These are phyloP conservation scores for Sardinella longiceps DNA, from an alignment of 2,797 vertebrate genomes.

Conservation along the genomic window DNA sequence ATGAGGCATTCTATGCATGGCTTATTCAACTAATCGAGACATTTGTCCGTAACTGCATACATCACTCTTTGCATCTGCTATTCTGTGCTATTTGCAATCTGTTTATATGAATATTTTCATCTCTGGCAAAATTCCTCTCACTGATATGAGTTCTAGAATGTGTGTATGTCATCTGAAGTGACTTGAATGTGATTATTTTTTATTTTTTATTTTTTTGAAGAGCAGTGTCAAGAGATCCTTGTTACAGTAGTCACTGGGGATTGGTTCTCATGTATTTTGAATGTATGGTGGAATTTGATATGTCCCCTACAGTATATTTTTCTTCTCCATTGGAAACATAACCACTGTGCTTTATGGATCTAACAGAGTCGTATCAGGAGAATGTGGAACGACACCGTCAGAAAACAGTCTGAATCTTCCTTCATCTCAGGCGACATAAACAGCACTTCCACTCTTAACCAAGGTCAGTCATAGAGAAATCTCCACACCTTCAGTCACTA, in stretches of 20 bases:
- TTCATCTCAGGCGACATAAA: constrained; percentile 99
- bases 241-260: background rate
- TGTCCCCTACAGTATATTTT: background rate
- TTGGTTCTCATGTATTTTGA: background rate
- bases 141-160: background rate
- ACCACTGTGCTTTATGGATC: constrained; percentile 77
- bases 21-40: background rate
- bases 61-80: constrained; percentile 9
- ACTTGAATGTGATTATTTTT: background rate
- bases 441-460: constrained; percentile 99
- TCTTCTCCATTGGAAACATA: constrained; percentile 61
- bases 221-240: constrained; percentile 3
- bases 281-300: background rate
- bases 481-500: background rate
- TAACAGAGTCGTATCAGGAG: constrained; percentile 98
- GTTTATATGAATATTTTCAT: background rate
- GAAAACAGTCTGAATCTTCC: constrained; percentile 99
- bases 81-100: background rate
- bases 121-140: background rate
- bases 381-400: constrained; percentile 99
- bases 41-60: background rate
- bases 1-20: constrained; percentile 7
- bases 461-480: constrained; percentile 86
- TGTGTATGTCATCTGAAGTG: background rate
- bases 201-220: background rate